Base-by-base conservation (phyloP, 2,113 vertebrate species). In the Neolamprologus falcicula region DNA sequence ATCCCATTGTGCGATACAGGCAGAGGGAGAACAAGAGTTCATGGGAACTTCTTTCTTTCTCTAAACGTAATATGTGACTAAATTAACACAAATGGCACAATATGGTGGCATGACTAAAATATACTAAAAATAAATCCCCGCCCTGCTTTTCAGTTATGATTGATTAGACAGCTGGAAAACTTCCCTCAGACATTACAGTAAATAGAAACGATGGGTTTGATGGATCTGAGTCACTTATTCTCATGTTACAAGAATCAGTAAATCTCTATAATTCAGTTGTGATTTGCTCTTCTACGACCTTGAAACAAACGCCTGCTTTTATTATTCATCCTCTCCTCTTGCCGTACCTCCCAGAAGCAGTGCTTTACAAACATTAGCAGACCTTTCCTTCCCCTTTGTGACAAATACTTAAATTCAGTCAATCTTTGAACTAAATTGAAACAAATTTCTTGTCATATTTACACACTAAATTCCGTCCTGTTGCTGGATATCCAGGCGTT, bases 1-100 rank as follows among this genome's bases (percentile, higher is more conserved):
- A 59, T 59, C 9, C 28, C 26, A 7, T 57, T 54, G 40, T 68
- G 0, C 3, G 1, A 33, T 28, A 10, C 12, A 82, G 37, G 3
- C 33, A 80, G 78, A 33, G 21, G 6, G 40, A 76, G 24, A 76
- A 68, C 4, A 45, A 55, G 50, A 53, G 21, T 31, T 85, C 83
- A 85, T 83, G 57, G 81, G 66, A 89, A 66, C 33, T 19, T 84
- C 4, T 31, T 21, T 57, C 47, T 82, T 54, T 84, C 88, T 17
- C 42, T 0, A 11, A 28, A 26, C 82, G 3, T 80, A 57, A 24
- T 86, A 53, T 76, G 17, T 16, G 19, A 5, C 24, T 21, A 19
- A 82, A 83, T 83, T 24, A 73, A 59, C 40, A 6, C 3, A 7
- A 84, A 21, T 53, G 1, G 17, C 73, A 66, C 71, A 13, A 55